These are phyloP conservation scores for Patella vulgata DNA, from an alignment of 1,140 invertebrate species.

Conservation along the genomic window DNA sequence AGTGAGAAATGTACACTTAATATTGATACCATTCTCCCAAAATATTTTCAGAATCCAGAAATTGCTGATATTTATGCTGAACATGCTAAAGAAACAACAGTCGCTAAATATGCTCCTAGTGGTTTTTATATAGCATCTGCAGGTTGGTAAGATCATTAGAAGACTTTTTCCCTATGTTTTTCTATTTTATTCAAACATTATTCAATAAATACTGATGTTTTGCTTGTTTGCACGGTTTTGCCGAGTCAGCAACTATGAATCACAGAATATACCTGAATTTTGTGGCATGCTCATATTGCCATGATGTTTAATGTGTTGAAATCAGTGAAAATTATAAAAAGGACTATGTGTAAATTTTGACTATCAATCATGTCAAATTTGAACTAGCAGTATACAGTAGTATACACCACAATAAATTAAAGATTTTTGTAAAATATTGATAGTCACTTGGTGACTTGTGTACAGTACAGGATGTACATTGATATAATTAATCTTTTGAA, in stretches of 20 bases:
- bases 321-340: not conserved
- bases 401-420: too few relatives aligned
- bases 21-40: too few relatives aligned
- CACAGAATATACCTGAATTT: not conserved
- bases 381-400: too few relatives aligned
- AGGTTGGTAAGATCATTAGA: constrained; percentile 74
- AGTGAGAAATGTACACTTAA: too few relatives aligned
- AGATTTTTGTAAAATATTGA: too few relatives aligned
- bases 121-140: constrained; percentile 99
- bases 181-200: constrained; percentile 1
- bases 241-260: not conserved
- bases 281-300: not conserved
- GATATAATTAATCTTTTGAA: too few relatives aligned
- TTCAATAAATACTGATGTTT: constrained; percentile 6
- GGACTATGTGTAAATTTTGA: too few relatives aligned
- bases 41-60: constrained; percentile 81
- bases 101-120: constrained; percentile 98
- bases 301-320: not conserved
- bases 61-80: constrained; percentile 96
- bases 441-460: too few relatives aligned
- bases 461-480: too few relatives aligned
- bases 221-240: not conserved
- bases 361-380: too few relatives aligned
- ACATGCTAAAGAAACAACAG: constrained; percentile 92
- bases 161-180: not conserved